Conservation (phyloP, 2,888 invertebrate genomes). For the Cerceris ruficornis region DNA sequence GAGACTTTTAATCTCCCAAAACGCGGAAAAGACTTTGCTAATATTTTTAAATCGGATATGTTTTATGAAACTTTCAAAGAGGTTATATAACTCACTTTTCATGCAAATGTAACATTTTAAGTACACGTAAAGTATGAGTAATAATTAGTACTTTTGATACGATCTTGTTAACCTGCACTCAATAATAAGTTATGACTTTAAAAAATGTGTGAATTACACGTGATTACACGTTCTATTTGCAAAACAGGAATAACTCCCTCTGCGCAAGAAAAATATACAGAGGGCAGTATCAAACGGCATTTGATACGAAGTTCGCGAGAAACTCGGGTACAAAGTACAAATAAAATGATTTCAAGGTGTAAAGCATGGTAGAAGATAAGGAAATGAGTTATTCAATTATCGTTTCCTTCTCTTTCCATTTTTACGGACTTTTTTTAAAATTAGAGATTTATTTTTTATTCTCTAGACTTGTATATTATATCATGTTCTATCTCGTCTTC, state of each 20-base stretch:
- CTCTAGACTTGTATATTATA: no score
- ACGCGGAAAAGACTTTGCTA: background rate
- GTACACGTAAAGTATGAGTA: background rate
- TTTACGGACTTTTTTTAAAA: no score
- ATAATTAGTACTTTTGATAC: background rate
- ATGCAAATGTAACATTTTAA: conserved; percentile 10
- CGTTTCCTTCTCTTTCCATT: no score
- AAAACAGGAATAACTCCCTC: background rate
- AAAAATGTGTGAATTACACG: conserved; percentile 1
- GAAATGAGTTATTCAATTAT: no score
- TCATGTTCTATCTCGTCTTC: no score
- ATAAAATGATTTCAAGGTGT: no score
- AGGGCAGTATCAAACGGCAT: conserved; percentile 8
- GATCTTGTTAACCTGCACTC: background rate
- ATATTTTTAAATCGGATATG: background rate
- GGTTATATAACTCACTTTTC: conserved; percentile 56
- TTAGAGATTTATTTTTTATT: no score
- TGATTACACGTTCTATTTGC: background rate
- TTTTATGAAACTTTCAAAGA: conserved; percentile 15
- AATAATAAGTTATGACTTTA: background rate
- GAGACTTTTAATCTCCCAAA: background rate
- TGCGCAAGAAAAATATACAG: conserved; percentile 1
- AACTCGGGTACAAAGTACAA: background rate
- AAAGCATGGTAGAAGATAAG: no score
- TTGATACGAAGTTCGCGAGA: background rate